These are phyloP conservation scores for Salarias fasciatus DNA, from an alignment of 2,797 vertebrate genomes.

Conservation along the genomic window DNA sequence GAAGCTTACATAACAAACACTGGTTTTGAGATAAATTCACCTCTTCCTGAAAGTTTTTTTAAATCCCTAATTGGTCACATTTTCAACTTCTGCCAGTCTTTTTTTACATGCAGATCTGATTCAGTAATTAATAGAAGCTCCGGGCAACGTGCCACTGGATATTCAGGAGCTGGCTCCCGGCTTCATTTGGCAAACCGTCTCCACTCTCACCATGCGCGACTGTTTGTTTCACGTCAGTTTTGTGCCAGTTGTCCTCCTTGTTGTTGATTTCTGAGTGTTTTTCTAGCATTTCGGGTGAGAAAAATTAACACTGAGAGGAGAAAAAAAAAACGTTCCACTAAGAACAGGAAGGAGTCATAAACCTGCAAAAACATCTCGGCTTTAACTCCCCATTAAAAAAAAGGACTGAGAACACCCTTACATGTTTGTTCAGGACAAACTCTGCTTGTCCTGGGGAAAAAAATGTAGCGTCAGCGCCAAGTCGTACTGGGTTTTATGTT, in stretches of 20 bases:
- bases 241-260: constrained; percentile 6
- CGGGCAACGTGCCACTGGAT: constrained; percentile 38
- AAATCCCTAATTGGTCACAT: constrained; percentile 29
- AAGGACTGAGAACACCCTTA: too few species aligned
- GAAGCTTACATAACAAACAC: constrained; percentile 59
- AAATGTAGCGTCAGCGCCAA: background rate
- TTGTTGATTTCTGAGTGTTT: constrained; percentile 4
- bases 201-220: background rate
- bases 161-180: constrained; percentile 35
- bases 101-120: constrained; percentile 20
- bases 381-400: background rate
- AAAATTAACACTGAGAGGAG: background rate
- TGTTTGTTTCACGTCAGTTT: constrained; percentile 15
- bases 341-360: constrained; percentile 4
- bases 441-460: background rate
- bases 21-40: constrained; percentile 37
- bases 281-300: background rate
- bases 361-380: background rate
- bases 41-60: background rate
- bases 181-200: constrained; percentile 10
- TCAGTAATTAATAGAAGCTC: constrained; percentile 33
- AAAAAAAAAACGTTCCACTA: constrained; percentile 1
- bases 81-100: constrained; percentile 22
- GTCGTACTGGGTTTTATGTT: background rate
- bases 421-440: too few species aligned